Conservation (phyloP, 2,888 invertebrate genomes). For the Agrochola lychnidis region DNA sequence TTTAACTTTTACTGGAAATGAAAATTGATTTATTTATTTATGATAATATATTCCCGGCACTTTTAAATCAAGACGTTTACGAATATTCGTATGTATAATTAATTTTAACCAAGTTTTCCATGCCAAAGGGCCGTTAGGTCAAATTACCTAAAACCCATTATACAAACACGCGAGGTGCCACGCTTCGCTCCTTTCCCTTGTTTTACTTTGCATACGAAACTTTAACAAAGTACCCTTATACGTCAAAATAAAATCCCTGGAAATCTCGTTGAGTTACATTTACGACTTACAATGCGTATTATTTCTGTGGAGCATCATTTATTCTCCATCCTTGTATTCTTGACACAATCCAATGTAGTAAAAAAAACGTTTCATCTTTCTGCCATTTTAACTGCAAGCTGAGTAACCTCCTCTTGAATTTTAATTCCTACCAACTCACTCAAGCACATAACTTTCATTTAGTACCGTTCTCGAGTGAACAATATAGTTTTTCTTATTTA, state of each 20-base stretch:
- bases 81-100: slow-evolving; percentile 67
- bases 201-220: slow-evolving; percentile 73
- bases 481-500: slow-evolving; percentile 74
- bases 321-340: slow-evolving; percentile 21
- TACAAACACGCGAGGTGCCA: slow-evolving; percentile 76
- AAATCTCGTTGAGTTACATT: slow-evolving; percentile 49
- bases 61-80: slow-evolving; percentile 55
- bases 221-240: slow-evolving; percentile 52
- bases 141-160: slow-evolving; percentile 75
- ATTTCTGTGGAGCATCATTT: slow-evolving; percentile 36
- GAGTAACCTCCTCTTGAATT: slow-evolving; percentile 52
- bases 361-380: slow-evolving; percentile 17
- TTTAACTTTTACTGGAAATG: background rate
- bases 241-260: slow-evolving; percentile 48
- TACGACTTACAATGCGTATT: slow-evolving; percentile 45
- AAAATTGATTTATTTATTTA: slow-evolving; percentile 1
- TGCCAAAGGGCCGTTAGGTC: slow-evolving; percentile 71
- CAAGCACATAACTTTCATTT: slow-evolving; percentile 61
- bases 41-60: slow-evolving; percentile 32
- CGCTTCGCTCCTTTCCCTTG: slow-evolving; percentile 65
- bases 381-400: slow-evolving; percentile 35
- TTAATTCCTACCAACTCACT: slow-evolving; percentile 50
- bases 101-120: slow-evolving; percentile 72
- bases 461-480: slow-evolving; percentile 66
- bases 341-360: slow-evolving; percentile 13